A percentile compares a stretch with the other conserved stretches of the same genome.
These are phyloP conservation scores for Plestiodon gilberti DNA, from an alignment of 2,113 vertebrate species.

Conservation along the genomic window DNA sequence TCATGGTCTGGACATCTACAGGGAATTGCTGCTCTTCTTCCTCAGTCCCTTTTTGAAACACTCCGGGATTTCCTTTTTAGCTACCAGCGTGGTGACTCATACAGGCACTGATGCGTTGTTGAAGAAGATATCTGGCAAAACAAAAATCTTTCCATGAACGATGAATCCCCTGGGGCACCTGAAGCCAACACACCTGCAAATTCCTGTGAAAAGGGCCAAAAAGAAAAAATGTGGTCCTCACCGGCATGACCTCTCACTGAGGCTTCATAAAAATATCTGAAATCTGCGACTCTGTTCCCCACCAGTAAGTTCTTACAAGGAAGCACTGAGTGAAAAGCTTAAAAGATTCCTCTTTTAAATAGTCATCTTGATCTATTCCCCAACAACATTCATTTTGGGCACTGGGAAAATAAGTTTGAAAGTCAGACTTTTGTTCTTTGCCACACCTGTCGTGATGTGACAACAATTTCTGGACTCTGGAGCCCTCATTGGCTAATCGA, in stretches of 20 bases:
- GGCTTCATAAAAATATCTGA: neutral
- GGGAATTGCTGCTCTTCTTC: neutral
- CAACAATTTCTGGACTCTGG: neutral
- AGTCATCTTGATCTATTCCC: neutral
- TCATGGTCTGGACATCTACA: neutral
- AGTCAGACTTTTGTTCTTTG: neutral
- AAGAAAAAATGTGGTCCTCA: neutral
- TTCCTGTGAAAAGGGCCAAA: neutral
- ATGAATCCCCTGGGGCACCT: neutral
- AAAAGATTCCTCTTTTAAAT: neutral
- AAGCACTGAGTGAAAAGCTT: neutral
- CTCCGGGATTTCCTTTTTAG: neutral
- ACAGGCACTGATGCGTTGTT: neutral
- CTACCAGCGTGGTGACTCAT: neutral
- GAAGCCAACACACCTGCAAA: neutral
- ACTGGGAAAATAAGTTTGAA: neutral
- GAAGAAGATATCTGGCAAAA: neutral
- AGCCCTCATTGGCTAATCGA: neutral
- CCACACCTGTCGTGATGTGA: neutral
- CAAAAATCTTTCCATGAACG: neutral
- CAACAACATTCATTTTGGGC: neutral
- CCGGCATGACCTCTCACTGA: neutral
- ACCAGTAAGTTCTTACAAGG: neutral
- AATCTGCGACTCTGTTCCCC: neutral
- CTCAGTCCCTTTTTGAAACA: neutral